Evolutionary conservation across 2,113 vertebrate species (phyloP), one percentile per base, ranked within the genome.

Genomic region (Peromyscus leucopus): DNA sequence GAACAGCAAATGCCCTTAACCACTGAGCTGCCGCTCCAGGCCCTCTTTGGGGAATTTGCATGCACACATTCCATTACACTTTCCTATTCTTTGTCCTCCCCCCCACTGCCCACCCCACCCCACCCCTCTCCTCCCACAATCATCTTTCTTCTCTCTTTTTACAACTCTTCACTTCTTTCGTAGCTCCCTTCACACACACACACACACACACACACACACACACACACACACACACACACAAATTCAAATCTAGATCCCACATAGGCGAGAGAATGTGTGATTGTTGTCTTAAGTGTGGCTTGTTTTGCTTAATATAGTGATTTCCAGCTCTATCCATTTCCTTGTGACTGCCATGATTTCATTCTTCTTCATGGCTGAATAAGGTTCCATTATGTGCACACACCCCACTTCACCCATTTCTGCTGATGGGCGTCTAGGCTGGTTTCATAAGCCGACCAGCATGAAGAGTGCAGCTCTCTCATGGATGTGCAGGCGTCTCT

Each of bases 401-500:
- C 9, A 10, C 39, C 21, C 1, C 2, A 59, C 63, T 86, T 69
- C 33, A 48, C 1, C 46, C 26, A 36, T 0, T 31, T n/a, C 10
- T 51, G 19, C 24, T 48, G 5, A 51, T 55, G 65, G 15, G 31
- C 31, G 24, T 36, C 85, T 55, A 22, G 85, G 7, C 84, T 33
- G 63, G 84, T 24, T 67, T 65, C 63, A 11, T 11, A 55, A 55
- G 63, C 63, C 17, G 11, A 55, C 51, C 51, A 55, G 8, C 9
- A 55, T 33, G 3, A 21, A 51, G 21, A 15, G 42, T 36, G 46
- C 63, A 36, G 46, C 28, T 19, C 0, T 36, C 28, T 48, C 19
- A 1, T 0, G 1, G 28, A 51, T 51, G 3, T 1, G 8, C 42
- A 51, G 9, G 42, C 1, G 17, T 69, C 16, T 46, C 61, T 15